Percentiles rank a stretch among this genome's conserved stretches.
These are phyloP conservation scores for Dorcus parallelipipedus DNA, from an alignment of 2,888 invertebrate genomes.

Conservation along the genomic window DNA sequence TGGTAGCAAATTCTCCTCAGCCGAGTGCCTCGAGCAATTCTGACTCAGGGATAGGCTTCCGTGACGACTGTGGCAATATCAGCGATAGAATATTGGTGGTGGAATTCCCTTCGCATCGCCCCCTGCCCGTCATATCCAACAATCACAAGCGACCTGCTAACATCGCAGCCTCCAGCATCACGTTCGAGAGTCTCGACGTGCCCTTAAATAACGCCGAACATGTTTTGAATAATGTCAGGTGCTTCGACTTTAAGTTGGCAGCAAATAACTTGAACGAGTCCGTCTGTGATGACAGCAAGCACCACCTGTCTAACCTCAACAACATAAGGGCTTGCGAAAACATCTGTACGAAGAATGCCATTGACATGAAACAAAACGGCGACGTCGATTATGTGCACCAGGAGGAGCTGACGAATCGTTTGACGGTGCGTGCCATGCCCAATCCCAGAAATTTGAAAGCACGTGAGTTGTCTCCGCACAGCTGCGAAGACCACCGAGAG, in stretches of 20 bases:
- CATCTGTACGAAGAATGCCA: slow-evolving; percentile 34
- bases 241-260: slow-evolving; percentile 23
- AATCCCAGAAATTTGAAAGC: slow-evolving; percentile 47
- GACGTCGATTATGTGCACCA: slow-evolving; percentile 8
- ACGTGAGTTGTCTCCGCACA: no score
- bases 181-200: slow-evolving; percentile 25
- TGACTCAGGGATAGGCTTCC: slow-evolving; percentile 92
- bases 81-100: slow-evolving; percentile 77
- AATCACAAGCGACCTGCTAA: slow-evolving; percentile 38
- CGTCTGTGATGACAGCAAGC: slow-evolving; percentile 18
- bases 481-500: slow-evolving; percentile 30
- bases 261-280: slow-evolving; percentile 17
- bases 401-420: slow-evolving; percentile 36
- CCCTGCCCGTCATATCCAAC: slow-evolving; percentile 31
- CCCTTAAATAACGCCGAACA: slow-evolving; percentile 26
- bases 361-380: slow-evolving; percentile 21
- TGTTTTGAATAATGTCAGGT: slow-evolving; percentile 27
- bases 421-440: slow-evolving; percentile 67
- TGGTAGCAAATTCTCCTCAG: slow-evolving; percentile 75
- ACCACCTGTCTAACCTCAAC: slow-evolving; percentile 39
- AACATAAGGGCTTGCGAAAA: slow-evolving; percentile 43
- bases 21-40: slow-evolving; percentile 90
- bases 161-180: slow-evolving; percentile 40
- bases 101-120: slow-evolving; percentile 60
- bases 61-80: slow-evolving; percentile 79